Base-by-base conservation (phyloP, 2,888 invertebrate genomes). In the Agriopis leucophaearia region DNA sequence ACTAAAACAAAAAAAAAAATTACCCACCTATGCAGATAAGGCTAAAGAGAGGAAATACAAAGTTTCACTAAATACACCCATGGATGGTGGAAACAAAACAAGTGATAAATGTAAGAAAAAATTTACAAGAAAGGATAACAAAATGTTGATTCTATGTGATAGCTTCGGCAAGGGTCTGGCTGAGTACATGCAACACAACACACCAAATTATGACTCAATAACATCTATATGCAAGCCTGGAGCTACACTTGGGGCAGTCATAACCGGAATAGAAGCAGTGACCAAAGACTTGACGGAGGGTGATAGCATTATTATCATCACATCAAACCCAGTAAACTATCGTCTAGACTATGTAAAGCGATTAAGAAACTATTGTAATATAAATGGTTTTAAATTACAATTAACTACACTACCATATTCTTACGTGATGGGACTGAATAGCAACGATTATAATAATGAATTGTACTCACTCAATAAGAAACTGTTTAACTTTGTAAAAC, bases 221-320 rank as follows among this genome's bases (percentile, higher is more conserved):
- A 48, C 16, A 48, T 16, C 47, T 8, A 48, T 48, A 48, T 48
- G 47, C 47, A 48, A 48, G 13, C 47, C 47, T 8, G 47, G 47
- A 9, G 47, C 47, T 16, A 48, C 47, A 16, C 16, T 48, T 9
- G 47, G 9, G 1, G 15, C 1, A 8, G 16, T 48, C 47, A 15
- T 18, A 48, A 18, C 6, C 10, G 47, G 47, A 48, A 13, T 48
- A 48, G 47, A 48, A 48, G 3, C 47, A 48, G 5, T 48, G 15
- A 15, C 47, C 8, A 48, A 18, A 48, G 18, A 16, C 18, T 18
- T 48, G 9, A 18, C 47, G 16, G 47, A 48, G 10, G 47, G 47
- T 8, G 47, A 48, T 18, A 18, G 1, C 18, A 48, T 48, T 4
- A 48, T 48, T 9, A 10, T 48, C 4, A 48, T 48, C 8, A 18